Evolutionary conservation across 2,888 invertebrate genomes (phyloP), one percentile per base, ranked within the genome.

Genomic region (Eupelmus urozonus): DNA sequence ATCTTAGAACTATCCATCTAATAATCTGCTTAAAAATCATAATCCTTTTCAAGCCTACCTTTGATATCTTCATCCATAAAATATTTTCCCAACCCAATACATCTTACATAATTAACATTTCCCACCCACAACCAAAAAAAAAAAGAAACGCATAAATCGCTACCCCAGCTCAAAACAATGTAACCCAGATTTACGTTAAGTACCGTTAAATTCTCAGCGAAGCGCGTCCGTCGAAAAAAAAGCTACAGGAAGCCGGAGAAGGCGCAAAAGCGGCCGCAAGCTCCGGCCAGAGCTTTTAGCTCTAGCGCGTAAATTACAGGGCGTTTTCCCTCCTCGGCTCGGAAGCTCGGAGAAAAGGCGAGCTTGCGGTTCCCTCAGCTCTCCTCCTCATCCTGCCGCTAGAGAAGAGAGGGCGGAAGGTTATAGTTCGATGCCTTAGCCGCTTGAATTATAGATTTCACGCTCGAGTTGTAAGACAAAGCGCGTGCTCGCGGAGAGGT

Each of bases 251-350:
- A n/a, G n/a, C n/a, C n/a, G n/a, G n/a, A n/a, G n/a, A 20, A 11
- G 9, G 27, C 5, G 20, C 5, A 49, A 55, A 29, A 42, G 59
- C 20, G 29, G n/a, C n/a, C n/a, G n/a, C n/a, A n/a, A n/a, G n/a
- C n/a, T n/a, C n/a, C 81, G 80, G 81, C 53, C 1, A 83, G 83
- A 82, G 82, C 84, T 83, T 85, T 86, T 85, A 86, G 82, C 81
- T 83, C 16, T 82, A 82, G 85, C 84, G 86, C 85, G 80, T 84
- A 85, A 78, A 78, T 78, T 78, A 78, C 55, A 78, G 27, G 63
- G 67, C 53, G 57, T 20, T n/a, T n/a, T n/a, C n/a, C n/a, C n/a
- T n/a, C n/a, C n/a, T n/a, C n/a, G n/a, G n/a, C n/a, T n/a, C n/a
- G n/a, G 16, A 40, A 42, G 34, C 49, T 49, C 49, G 49, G 5